Percentiles rank a stretch among this genome's conserved stretches.
Conservation (phyloP, 2,113 vertebrate species). For the Gallinago undulata region DNA sequence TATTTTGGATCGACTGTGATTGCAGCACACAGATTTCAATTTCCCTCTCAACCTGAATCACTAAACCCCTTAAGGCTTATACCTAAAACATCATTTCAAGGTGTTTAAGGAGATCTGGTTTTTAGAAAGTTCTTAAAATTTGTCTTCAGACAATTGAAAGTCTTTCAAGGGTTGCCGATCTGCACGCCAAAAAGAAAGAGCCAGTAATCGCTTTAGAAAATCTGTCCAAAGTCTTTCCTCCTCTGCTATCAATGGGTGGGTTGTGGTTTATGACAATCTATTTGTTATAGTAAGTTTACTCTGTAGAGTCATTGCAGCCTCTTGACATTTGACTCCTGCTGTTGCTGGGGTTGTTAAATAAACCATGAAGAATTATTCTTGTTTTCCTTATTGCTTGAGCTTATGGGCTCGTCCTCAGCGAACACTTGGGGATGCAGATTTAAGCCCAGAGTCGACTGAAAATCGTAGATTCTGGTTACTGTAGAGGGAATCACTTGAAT, state of each 20-base stretch:
- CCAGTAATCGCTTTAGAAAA: neutral
- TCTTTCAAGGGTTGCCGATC: neutral
- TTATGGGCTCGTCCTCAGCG: neutral
- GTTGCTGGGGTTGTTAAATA: neutral
- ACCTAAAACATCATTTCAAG: neutral
- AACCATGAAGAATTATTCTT: neutral
- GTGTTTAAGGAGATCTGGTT: neutral
- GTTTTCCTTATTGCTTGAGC: neutral
- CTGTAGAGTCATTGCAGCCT: neutral
- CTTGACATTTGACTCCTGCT: constrained; percentile 6
- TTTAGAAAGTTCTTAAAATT: neutral
- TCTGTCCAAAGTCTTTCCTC: neutral
- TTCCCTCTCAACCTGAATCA: neutral
- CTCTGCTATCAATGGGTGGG: neutral
- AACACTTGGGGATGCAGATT: neutral
- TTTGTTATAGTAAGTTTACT: neutral
- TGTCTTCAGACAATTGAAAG: neutral
- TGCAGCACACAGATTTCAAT: neutral
- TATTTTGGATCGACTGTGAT: neutral
- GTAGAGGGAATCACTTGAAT: no score
- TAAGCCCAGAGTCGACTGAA: neutral
- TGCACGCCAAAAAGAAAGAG: neutral
- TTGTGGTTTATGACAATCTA: neutral
- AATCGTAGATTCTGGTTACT: no score
- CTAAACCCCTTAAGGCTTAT: neutral